Evolutionary conservation across 1,140 invertebrate species (phyloP), one percentile per base, ranked within the genome.

Genomic region (Drosophila nannoptera): DNA sequence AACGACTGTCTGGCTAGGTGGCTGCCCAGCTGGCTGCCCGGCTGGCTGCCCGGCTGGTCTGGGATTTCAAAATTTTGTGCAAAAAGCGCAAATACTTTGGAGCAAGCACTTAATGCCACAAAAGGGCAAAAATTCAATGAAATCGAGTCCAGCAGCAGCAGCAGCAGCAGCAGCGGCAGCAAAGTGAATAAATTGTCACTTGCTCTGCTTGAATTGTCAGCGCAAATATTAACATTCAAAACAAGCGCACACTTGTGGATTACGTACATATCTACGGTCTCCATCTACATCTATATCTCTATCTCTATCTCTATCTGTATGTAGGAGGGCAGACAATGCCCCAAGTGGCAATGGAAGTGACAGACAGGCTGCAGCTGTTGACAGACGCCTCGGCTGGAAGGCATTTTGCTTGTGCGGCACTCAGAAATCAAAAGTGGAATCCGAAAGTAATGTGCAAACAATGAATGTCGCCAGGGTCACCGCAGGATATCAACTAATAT

Each of bases 151-250:
- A 69, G 22, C 22, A 67, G 12, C 78, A 73, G n/a, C n/a, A n/a
- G n/a, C n/a, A n/a, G n/a, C n/a, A n/a, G n/a, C n/a, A n/a, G n/a
- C 60, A 69, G 22, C 22, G 63, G 12, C 78, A 73, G 70, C 75
- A 59, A 78, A 75, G 72, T 69, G 80, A 72, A 78, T 83, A 83
- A 83, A 83, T 84, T 84, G 81, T 84, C 81, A 86, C 77, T 86
- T 84, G 80, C 73, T 73, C 70, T 80, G 76, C 73, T 86, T 72
- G 65, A 86, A 86, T 86, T 77, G 73, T 74, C 75, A 72, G 82
- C 77, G 81, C 81, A 86, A 86, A 86, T 86, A 86, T 86, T 77
- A 86, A 75, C 81, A 86, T 86, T 86, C 81, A 81, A 86, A 86
- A 86, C 81, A 86, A 86, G 65, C 71, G 77, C 65, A 67, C 76